Percentiles rank a stretch among this genome's conserved stretches.
Conservation (phyloP, 1,140 invertebrate genomes). For the Drosophila saltans region DNA sequence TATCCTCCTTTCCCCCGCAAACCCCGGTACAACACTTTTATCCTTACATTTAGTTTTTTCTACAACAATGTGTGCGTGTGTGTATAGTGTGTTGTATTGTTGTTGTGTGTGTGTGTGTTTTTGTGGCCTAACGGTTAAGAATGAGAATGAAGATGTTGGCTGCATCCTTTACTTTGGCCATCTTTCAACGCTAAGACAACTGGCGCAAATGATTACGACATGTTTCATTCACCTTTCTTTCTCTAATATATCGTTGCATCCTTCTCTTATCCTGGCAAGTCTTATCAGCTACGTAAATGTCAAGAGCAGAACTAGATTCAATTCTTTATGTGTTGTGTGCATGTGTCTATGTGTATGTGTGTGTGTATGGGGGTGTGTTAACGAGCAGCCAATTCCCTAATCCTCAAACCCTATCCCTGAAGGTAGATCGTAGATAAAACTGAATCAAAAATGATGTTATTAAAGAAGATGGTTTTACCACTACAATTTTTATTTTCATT, state of each 20-base stretch:
- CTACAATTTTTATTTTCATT: background rate
- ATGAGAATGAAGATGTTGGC: slow-evolving; percentile 2
- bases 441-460: slow-evolving; percentile 70
- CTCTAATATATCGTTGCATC: slow-evolving; percentile 17
- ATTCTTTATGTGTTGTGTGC: slow-evolving; percentile 66
- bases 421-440: slow-evolving; percentile 10
- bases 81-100: background rate
- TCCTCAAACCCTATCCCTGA: slow-evolving; percentile 1
- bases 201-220: slow-evolving; percentile 77
- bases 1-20: too few relatives aligned
- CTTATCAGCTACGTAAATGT: slow-evolving; percentile 69
- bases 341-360: slow-evolving; percentile 47
- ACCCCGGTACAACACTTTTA: background rate
- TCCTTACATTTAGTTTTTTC: slow-evolving; percentile 2
- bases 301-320: slow-evolving; percentile 70
- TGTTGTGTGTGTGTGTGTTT: background rate
- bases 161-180: slow-evolving; percentile 35
- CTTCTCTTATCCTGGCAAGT: slow-evolving; percentile 2
- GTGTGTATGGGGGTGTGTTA: slow-evolving; percentile 52
- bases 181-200: slow-evolving; percentile 76
- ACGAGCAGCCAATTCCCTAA: slow-evolving; percentile 47
- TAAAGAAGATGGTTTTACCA: slow-evolving; percentile 37
- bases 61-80: slow-evolving; percentile 1
- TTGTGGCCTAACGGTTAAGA: slow-evolving; percentile 4
- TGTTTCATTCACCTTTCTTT: slow-evolving; percentile 40